Percentiles rank a stretch among this genome's conserved stretches.
These are phyloP conservation scores for Dasysyrphus albostriatus DNA, from an alignment of 2,888 invertebrate genomes.

Conservation along the genomic window DNA sequence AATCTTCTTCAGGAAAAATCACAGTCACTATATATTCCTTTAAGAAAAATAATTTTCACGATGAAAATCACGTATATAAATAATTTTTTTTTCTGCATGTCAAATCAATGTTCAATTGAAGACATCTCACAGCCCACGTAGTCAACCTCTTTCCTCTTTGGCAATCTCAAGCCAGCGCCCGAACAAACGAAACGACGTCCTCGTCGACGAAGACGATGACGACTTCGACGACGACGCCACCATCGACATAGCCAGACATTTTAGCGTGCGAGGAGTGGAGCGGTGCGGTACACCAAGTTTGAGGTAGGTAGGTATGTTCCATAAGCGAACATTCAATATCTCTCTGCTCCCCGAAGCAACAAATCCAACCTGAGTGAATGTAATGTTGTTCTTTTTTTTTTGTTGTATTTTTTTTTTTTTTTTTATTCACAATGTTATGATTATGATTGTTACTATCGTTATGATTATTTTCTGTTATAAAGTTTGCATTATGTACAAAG, in stretches of 20 bases:
- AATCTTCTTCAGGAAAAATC: slow-evolving; percentile 30
- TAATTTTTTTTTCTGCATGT: slow-evolving; percentile 52
- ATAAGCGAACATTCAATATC: slow-evolving; percentile 40
- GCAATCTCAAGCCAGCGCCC: slow-evolving; percentile 45
- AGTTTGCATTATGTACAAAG: slow-evolving; percentile 65
- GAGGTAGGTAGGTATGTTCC: slow-evolving; percentile 26
- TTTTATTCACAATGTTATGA: slow-evolving; percentile 68
- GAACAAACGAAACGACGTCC: slow-evolving; percentile 21
- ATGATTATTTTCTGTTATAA: slow-evolving; percentile 70
- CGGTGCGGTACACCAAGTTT: slow-evolving; percentile 34
- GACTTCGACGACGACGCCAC: slow-evolving; percentile 3
- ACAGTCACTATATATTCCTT: slow-evolving; percentile 22
- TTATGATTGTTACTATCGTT: slow-evolving; percentile 71
- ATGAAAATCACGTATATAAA: slow-evolving; percentile 66
- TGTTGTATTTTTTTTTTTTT: slow-evolving; percentile 8
- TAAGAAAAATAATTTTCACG: slow-evolving; percentile 49
- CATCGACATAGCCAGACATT: slow-evolving; percentile 42
- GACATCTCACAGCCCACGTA: slow-evolving; percentile 71
- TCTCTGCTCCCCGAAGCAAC: slow-evolving; percentile 9
- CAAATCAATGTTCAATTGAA: slow-evolving; percentile 73
- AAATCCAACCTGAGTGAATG: slow-evolving; percentile 31
- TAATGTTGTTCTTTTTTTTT: slow-evolving; percentile 14
- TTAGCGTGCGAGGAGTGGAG: slow-evolving; percentile 7
- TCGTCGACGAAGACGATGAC: not conserved
- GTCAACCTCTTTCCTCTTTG: slow-evolving; percentile 61